Evolutionary conservation across 2,888 invertebrate genomes (phyloP).

Genomic region (Mylabris sibirica): DNA sequence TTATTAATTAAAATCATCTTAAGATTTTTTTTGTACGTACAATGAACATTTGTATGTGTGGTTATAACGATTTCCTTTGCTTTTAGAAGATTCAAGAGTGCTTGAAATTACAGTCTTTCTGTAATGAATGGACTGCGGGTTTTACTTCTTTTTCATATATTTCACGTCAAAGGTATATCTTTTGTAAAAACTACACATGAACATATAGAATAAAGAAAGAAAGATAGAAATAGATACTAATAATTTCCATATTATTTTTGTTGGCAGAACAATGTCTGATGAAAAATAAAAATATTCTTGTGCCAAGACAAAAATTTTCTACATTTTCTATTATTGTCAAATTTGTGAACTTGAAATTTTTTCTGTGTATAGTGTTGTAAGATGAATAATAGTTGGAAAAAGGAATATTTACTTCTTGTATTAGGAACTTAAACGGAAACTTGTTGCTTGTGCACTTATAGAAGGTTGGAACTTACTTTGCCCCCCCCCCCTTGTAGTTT

Average conservation of each 20-base stretch:
- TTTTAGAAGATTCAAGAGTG: slow-evolving; percentile 15
- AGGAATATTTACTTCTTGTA: not conserved
- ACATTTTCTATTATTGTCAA: not conserved
- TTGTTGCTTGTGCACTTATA: slow-evolving; percentile 11
- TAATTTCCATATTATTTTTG: not conserved
- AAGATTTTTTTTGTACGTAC: not conserved
- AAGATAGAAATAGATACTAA: not conserved
- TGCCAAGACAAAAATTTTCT: not conserved
- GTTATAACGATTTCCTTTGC: slow-evolving; percentile 13
- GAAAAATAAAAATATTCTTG: not conserved
- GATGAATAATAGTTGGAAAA: slow-evolving; percentile 5
- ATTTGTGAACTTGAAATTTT: slow-evolving; percentile 5
- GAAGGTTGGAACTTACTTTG: not conserved
- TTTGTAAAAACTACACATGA: slow-evolving; percentile 1
- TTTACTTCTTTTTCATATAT: not conserved
- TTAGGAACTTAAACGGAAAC: not conserved
- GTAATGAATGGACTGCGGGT: slow-evolving; percentile 8
- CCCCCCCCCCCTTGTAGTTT: too few relatives aligned
- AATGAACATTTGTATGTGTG: slow-evolving; percentile 3
- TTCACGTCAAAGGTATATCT: slow-evolving; percentile 9
- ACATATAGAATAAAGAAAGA: not conserved
- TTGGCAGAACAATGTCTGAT: not conserved
- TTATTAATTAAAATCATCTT: not conserved
- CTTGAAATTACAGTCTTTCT: slow-evolving; percentile 14
- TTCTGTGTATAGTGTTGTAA: not conserved